Base-by-base conservation (phyloP, 1,140 invertebrate genomes). In the Nasonia giraulti region DNA sequence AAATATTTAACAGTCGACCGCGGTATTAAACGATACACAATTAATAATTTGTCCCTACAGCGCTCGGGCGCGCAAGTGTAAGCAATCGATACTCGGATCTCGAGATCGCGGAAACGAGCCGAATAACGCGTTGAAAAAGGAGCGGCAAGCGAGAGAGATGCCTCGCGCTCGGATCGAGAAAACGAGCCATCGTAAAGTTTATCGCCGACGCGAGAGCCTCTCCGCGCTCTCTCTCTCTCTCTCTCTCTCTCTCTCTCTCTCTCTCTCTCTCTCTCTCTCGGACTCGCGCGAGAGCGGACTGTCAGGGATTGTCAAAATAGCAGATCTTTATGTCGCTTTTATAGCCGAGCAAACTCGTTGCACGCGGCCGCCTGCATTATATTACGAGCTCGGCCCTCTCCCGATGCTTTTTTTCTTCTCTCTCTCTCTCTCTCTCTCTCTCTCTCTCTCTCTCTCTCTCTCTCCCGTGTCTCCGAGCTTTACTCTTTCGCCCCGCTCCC, bases 261-360 rank as follows among this genome's bases (percentile, higher is more conserved):
- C 27, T 27, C 27, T 27, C 27, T 27, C 27, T 27, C 27, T 27
- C 10, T 40, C 77, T 71, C 85, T 86, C 84, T 69, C n/a, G 75
- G 75, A 47, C n/a, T 73, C 78, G 50, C 47, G 17, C 14, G 37
- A 20, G 73, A 66, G 69, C 50, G 17, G 55, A 62, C 81, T 87
- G 87, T 87, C 86, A 78, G 79, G 89, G 89, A 91, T 91, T 92
- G 91, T 92, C 91, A 92, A 92, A 93, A 92, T 92, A 92, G 91
- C 91, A 89, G 89, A 91, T 92, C 91, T 92, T 91, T 91, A 91
- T 89, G 91, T 89, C 87, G 88, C 85, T 91, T 92, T 92, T 92
- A 92, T 91, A 90, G 87, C 88, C 90, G 47, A 85, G 88, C 87
- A 89, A 89, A 89, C 87, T 89, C 87, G 88, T 80, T 88, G 86